Evolutionary conservation across 2,113 vertebrate species (phyloP), one percentile per base, ranked within the genome.

Genomic region (Zosterops hypoxanthus): DNA sequence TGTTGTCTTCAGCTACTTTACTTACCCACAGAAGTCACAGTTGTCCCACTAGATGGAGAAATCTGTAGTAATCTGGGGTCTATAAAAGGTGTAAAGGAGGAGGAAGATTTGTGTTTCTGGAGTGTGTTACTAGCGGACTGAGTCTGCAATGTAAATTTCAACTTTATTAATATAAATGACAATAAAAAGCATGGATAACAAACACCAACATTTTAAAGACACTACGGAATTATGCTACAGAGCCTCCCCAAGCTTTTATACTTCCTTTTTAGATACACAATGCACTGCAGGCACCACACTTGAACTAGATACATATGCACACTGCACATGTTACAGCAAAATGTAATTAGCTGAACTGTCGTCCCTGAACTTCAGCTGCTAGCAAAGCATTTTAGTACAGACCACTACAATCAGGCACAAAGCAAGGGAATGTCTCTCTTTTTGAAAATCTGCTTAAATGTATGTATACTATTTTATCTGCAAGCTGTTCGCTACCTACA

Each of bases 51-150:
- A 97, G 99, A 99, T 88, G 99, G 99, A 98, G 99, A 99, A 97
- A 99, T 99, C 97, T 99, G 99, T 92, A 99, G 99, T 97, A 99
- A 99, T 95, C 99, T 98, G 79, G 99, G 99, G 98, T 99, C 99
- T 96, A 99, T 99, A 98, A 99, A 99, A 92, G 99, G 99, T 90
- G 99, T 99, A 98, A 99, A 99, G 97, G 99, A 99, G 92, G 99
- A 99, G 92, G 99, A 99, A 88, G 99, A 99, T 99, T 99, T 99
- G 98, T 99, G 99, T 98, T 99, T 99, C 99, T 99, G 99, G 98
- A 99, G 98, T 97, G 99, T 99, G 98, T 99, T 99, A 97, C 99
- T 99, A 98, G 99, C 99, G 83, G 99, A 99, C 97, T 99, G 99
- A 97, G 99, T 99, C 99, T 99, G 96, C 91, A 98, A 98, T 96